Evolutionary conservation across 2,888 invertebrate genomes (phyloP), one percentile per base, ranked within the genome.

Genomic region (Caenorhabditis virilis): DNA sequence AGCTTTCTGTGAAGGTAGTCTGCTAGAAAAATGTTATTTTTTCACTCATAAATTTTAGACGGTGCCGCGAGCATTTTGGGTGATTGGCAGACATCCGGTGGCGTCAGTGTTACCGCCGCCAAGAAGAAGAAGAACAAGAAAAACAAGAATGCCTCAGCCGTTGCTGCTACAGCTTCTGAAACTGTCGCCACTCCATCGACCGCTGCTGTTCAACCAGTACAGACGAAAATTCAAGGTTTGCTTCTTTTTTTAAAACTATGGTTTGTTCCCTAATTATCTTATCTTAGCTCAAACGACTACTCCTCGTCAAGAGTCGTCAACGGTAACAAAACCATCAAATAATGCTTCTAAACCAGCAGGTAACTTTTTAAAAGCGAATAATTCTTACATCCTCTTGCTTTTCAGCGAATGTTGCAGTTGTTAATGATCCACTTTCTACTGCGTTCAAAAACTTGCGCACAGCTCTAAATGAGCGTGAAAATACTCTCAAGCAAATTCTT

Each of bases 1-100:
- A 55, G 85, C 85, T n/a, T 85, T 84, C 73, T 74, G 84, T 58
- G 85, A 85, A 78, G 85, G 85, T 85, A 54, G 20, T 22, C 33
- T 38, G 6, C 15, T n/a, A 13, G 18, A 49, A 27, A n/a, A 7
- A 16, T 48, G 35, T 25, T 11, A 22, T 15, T 23, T 53, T 42
- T 20, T 38, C 11, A 54, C 25, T 20, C n/a, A 7, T 39, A 26
- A 16, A 27, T 53, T 69, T 55, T 26, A 77, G 77, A 72, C 56
- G 78, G 77, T 51, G 68, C 70, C 11, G 70, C 78, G 22, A 71
- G 61, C 22, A 82, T 78, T 39, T 70, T 81, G 11, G 81, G 79
- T 27, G 78, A 71, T 46, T 82, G 81, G 81, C 77, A 76, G 18
- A 72, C 56, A n/a, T 58, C 65, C 9, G 53, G 55, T 47, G 72